Evolutionary conservation across 2,113 vertebrate genomes (phyloP), one percentile per base, ranked within the genome.

Genomic region (Hemicordylus capensis): DNA sequence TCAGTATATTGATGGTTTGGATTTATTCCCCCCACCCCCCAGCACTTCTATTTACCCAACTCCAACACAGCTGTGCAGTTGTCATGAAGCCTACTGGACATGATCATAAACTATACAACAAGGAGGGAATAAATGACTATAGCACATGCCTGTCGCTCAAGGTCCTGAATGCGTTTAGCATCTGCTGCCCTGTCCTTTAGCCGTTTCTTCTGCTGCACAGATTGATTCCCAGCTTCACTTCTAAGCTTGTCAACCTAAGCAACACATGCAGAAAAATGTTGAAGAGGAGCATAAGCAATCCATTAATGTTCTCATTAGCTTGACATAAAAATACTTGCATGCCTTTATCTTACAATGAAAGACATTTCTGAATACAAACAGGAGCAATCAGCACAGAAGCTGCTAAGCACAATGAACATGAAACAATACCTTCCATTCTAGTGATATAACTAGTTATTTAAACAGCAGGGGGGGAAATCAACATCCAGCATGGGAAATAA

Each of bases 101-200:
- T 64, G 20, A 80, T n/a, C 31, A 10, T 26, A 24, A 79, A 28
- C 26, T 37, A 73, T 20, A 63, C 48, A 80, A 63, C 46, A 69
- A 77, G 51, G 24, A 74, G 72, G 34, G 39, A 69, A 31, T 3
- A 83, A 82, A 26, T 31, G 84, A 22, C 15, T 8, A 67, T 54
- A 88, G 34, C 69, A 81, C 93, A 28, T 94, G 98, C 98, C 93
- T 99, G 98, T 85, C 95, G 93, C 83, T 99, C 97, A 76, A 99
- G 96, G 82, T 98, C 97, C 88, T 98, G 97, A 94, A 98, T 98
- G 93, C 92, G 98, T 95, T 96, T 98, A 54, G 95, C 95, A 87
- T 98, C 98, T 48, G 90, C 88, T 67, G 96, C 91, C 94, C 94
- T 97, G 80, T 98, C 97, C 89, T 90, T 97, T 56, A 94, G 74